These are phyloP conservation scores for Dinocampus coccinellae DNA, from an alignment of 2,888 invertebrate genomes.

Conservation along the genomic window DNA sequence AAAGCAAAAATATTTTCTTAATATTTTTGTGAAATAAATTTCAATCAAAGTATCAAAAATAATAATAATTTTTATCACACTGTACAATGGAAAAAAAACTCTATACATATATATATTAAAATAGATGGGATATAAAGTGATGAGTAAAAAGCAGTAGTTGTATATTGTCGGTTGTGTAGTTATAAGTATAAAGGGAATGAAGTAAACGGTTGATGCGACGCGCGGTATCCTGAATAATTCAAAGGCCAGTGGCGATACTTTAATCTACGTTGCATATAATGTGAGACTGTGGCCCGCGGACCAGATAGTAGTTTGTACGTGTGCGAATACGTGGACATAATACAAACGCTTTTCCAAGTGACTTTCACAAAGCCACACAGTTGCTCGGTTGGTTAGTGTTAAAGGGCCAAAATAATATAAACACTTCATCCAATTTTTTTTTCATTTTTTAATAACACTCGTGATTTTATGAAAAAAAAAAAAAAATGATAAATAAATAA, in stretches of 20 bases:
- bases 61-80: not conserved
- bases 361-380: slow-evolving; percentile 55
- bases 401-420: not conserved
- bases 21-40: not conserved
- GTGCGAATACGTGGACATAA: slow-evolving; percentile 25
- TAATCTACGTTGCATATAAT: slow-evolving; percentile 58
- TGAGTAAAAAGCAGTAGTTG: slow-evolving; percentile 15
- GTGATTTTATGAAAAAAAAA: no score
- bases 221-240: slow-evolving; percentile 64
- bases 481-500: no score
- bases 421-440: not conserved
- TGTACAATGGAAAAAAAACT: no score
- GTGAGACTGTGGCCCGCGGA: slow-evolving; percentile 41
- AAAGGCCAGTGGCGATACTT: slow-evolving; percentile 64
- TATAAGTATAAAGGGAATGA: slow-evolving; percentile 26
- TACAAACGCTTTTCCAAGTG: slow-evolving; percentile 55
- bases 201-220: slow-evolving; percentile 28
- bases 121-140: no score
- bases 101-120: no score
- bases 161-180: not conserved
- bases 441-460: no score
- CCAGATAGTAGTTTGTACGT: slow-evolving; percentile 44
- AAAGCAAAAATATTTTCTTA: slow-evolving; percentile 37
- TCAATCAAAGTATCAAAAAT: not conserved
- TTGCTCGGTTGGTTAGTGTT: no score